Evolutionary conservation across 2,888 invertebrate genomes (phyloP).

Genomic region (Keiferia lycopersicella): DNA sequence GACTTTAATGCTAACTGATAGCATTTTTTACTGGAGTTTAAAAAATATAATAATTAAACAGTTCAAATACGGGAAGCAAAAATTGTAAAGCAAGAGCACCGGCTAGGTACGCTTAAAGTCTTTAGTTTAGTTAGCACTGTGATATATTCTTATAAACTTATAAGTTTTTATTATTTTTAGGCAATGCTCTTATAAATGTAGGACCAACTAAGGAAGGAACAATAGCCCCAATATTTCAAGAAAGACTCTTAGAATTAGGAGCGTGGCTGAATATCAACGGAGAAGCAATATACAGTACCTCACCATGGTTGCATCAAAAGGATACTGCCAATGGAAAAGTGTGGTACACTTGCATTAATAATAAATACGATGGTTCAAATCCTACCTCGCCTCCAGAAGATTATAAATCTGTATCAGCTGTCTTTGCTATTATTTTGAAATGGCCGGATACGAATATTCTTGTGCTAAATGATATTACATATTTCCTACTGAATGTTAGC

Average conservation of each 20-base stretch:
- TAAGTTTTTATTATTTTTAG: constrained; percentile 56
- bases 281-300: constrained; percentile 90
- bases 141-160: background rate
- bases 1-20: too few species aligned
- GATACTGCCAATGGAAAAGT: constrained; percentile 86
- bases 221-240: constrained; percentile 92
- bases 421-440: constrained; percentile 86
- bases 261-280: constrained; percentile 92
- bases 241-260: constrained; percentile 89
- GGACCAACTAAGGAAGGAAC: constrained; percentile 95
- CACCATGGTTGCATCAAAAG: constrained; percentile 91
- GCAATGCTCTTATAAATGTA: constrained; percentile 90
- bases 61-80: too few species aligned
- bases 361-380: constrained; percentile 43
- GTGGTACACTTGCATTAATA: constrained; percentile 85
- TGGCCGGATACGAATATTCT: constrained; percentile 85
- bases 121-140: background rate
- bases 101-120: too few species aligned
- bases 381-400: constrained; percentile 46
- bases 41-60: too few species aligned
- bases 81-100: too few species aligned
- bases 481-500: constrained; percentile 48
- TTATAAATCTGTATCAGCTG: constrained; percentile 48
- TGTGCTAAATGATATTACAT: constrained; percentile 45
- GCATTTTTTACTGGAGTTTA: too few species aligned